Evolutionary conservation across 2,797 vertebrate species (phyloP).

Genomic region (Takifugu rubripes): DNA sequence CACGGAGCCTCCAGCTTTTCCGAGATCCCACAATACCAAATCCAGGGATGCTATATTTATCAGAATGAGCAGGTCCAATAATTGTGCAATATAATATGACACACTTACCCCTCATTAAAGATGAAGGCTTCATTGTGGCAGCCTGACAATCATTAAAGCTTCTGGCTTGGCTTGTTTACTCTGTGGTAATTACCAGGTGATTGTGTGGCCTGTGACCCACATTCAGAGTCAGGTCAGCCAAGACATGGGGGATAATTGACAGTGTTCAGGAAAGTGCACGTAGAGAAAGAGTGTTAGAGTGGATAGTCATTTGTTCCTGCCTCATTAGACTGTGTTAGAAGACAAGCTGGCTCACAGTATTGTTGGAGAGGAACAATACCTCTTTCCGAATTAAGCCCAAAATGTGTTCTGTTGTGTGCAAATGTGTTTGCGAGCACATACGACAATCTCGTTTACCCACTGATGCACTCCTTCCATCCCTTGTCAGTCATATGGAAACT

Average conservation of each 20-base stretch:
- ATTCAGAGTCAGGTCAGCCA: conserved; percentile 73
- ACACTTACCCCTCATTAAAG: conserved; percentile 82
- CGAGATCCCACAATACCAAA: conserved; percentile 58
- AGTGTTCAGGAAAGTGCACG: conserved; percentile 72
- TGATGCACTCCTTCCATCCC: conserved; percentile 29
- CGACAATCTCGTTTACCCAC: conserved; percentile 32
- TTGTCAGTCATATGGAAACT: conserved; percentile 32
- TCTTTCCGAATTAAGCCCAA: conserved; percentile 41
- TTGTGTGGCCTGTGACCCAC: conserved; percentile 76
- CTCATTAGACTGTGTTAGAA: conserved; percentile 75
- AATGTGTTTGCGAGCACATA: conserved; percentile 35
- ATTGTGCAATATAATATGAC: conserved; percentile 76
- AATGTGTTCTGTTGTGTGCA: conserved; percentile 33
- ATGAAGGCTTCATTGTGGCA: conserved; percentile 81
- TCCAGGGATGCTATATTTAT: conserved; percentile 75
- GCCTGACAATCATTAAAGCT: conserved; percentile 80
- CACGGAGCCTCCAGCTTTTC: conserved; percentile 42
- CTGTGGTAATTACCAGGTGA: conserved; percentile 78
- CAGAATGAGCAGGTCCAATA: conserved; percentile 58
- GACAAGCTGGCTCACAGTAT: conserved; percentile 69
- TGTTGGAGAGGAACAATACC: conserved; percentile 59
- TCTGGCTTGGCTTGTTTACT: conserved; percentile 76
- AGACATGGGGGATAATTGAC: conserved; percentile 72
- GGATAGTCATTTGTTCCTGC: conserved; percentile 68
- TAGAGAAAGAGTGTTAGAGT: conserved; percentile 68